Evolutionary conservation across 2,888 invertebrate species (phyloP).

Genomic region (Acanthosepion lycidas): DNA sequence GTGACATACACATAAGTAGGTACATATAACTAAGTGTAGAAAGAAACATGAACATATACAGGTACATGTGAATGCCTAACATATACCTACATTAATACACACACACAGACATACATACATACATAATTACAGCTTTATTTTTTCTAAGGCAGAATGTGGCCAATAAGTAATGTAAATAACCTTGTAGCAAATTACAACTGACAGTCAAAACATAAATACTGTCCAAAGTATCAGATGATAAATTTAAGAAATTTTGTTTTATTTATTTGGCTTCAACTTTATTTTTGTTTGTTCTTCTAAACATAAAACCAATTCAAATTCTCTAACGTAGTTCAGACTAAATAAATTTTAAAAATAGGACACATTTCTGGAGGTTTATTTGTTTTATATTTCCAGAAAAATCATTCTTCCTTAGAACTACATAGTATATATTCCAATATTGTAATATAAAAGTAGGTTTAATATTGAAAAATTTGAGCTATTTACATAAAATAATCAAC

Average conservation of each 20-base stretch:
- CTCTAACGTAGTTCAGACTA: neutral
- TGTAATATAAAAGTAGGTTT: neutral
- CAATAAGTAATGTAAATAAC: neutral
- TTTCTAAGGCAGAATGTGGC: neutral
- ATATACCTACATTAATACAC: neutral
- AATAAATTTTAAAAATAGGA: neutral
- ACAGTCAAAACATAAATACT: neutral
- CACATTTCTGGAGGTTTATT: neutral
- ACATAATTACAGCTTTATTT: neutral
- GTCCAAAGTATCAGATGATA: neutral
- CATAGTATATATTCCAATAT: neutral
- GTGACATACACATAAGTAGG: neutral
- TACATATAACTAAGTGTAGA: neutral
- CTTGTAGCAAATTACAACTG: conserved; percentile 17
- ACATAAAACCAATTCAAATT: neutral
- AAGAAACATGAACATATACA: neutral
- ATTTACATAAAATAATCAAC: too few relatives aligned
- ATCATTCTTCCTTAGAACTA: neutral
- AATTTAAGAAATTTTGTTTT: neutral
- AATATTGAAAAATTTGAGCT: too few relatives aligned
- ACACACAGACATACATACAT: neutral
- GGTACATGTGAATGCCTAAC: neutral
- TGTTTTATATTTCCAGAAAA: neutral
- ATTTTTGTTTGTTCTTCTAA: neutral
- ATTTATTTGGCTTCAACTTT: neutral